Evolutionary conservation across 2,888 invertebrate species (phyloP).

Genomic region (Osmoderma eremita): DNA sequence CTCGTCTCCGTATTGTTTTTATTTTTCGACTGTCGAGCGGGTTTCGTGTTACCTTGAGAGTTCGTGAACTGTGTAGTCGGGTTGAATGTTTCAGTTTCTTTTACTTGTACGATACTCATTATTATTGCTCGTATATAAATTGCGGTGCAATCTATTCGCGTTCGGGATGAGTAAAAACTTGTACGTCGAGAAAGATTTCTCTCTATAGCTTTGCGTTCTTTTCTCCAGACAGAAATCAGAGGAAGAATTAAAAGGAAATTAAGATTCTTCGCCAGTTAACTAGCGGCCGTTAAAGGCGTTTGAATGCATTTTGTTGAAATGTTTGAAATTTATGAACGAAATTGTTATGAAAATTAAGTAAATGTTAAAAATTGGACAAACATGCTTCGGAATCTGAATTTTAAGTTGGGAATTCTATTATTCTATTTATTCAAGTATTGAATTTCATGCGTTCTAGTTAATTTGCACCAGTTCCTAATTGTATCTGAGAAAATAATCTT

Average conservation of each 20-base stretch:
- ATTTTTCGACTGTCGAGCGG: slow-evolving; percentile 53
- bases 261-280: slow-evolving; percentile 3
- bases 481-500: no score
- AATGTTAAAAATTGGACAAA: no score
- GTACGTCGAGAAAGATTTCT: neutral
- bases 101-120: slow-evolving; percentile 19
- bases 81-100: slow-evolving; percentile 28
- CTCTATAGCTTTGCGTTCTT: neutral
- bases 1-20: slow-evolving; percentile 52
- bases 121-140: slow-evolving; percentile 26
- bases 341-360: no score
- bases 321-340: no score
- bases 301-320: neutral
- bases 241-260: slow-evolving; percentile 12
- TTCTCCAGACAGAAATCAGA: neutral
- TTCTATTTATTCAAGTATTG: no score
- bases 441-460: no score
- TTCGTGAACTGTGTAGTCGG: slow-evolving; percentile 55
- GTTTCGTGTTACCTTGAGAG: slow-evolving; percentile 59
- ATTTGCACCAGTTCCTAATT: no score
- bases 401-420: no score
- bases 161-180: neutral
- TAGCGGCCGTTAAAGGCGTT: neutral
- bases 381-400: no score
- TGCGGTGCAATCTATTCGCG: neutral